Evolutionary conservation across 2,797 vertebrate genomes (phyloP), one percentile per base, ranked within the genome.

Genomic region (Iguana delicatissima): DNA sequence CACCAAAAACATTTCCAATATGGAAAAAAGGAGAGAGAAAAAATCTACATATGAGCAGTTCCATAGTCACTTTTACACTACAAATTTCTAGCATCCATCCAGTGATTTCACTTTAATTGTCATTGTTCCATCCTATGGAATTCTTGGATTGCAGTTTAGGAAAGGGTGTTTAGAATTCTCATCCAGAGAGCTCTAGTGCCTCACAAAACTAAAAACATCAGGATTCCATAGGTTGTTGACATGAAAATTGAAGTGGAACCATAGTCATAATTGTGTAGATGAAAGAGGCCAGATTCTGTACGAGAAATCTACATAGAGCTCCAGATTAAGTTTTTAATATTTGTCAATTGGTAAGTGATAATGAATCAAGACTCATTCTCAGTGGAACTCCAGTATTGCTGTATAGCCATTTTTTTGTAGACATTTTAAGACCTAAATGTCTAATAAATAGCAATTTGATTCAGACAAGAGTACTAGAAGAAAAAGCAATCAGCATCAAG

Each of bases 361-460:
- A 67, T 69, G 32, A 69, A 24, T 59, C 32, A 50, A 5, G 35
- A 79, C 9, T n/a, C 26, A 46, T 72, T 73, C 18, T 50, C 59
- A 50, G 29, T 20, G 29, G 3, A 64, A 64, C 4, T 2, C 12
- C 13, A 6, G 14, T 79, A n/a, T 67, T 67, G 46, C 32, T 32
- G 22, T 62, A 8, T n/a, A 2, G 7, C 64, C 4, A 38, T 13
- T 87, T 67, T 79, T 26, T 69, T 55, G 59, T 38, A 52, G 13
- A 55, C 90, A 50, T 87, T 90, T 85, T 85, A 64, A 90, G 69
- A 87, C 77, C 35, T n/a, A 86, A n/a, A 35, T 22, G 50, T 46
- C 20, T 73, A 4, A 59, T 57, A 59, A 86, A 93, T 91, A 88
- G 0, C 69, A 93, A 57, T 50, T 46, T 26, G 1, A 62, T 95